Evolutionary conservation across 2,797 vertebrate species (phyloP).

Genomic region (Gorsachius magnificus): DNA sequence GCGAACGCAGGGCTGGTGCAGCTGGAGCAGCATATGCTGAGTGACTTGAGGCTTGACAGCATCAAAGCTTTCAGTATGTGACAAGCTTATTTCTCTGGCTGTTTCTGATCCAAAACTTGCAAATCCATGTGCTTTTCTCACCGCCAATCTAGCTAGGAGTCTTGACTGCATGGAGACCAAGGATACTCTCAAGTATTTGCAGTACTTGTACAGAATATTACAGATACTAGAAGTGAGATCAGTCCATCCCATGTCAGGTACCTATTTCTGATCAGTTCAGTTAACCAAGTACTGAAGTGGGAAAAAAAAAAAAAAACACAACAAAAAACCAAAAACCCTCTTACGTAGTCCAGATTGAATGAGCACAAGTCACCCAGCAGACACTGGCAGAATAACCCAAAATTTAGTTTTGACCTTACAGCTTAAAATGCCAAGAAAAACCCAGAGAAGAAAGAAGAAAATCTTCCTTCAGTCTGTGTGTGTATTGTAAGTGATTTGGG

Average conservation of each 20-base stretch:
- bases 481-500: not conserved
- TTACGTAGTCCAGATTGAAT: not conserved
- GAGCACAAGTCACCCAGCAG: not conserved
- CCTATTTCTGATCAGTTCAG: not conserved
- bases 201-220: not conserved
- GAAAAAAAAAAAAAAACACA: not conserved
- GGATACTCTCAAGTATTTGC: not conserved
- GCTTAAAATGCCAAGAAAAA: not conserved
- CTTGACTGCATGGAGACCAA: not conserved
- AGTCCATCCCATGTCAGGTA: not conserved
- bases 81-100: not conserved
- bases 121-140: not conserved
- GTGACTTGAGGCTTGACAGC: not conserved
- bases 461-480: not conserved
- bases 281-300: not conserved
- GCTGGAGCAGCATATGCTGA: not conserved
- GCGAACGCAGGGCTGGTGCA: accelerated
- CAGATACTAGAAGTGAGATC: not conserved
- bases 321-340: not conserved
- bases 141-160: not conserved
- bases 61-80: not conserved
- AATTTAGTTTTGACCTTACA: not conserved
- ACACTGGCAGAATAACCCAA: not conserved
- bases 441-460: not conserved
- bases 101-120: not conserved